phyloP scores from a whole-genome alignment of 2,797 vertebrate genomes.

The Neomorphus geoffroyi region DNA sequence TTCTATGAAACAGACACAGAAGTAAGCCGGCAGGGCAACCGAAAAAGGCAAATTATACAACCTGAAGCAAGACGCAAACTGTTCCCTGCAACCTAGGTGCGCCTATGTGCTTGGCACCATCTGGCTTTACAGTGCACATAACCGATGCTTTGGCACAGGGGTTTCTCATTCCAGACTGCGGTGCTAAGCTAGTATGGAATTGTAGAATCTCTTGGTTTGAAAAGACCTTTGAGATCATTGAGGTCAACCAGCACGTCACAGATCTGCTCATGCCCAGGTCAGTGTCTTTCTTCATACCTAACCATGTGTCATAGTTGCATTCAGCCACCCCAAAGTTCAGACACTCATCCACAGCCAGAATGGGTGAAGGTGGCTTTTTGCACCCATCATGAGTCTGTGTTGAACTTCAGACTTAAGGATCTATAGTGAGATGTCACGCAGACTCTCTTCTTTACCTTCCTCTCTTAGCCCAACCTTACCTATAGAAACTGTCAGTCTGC shows the following conservation, averaged over 20 bases:
- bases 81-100: not conserved
- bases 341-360: not conserved
- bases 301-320: fast-evolving
- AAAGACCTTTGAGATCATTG: no score
- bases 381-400: fast-evolving
- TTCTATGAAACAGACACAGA: no score
- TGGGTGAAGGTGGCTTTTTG: not conserved
- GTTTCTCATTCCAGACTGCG: not conserved
- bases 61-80: not conserved
- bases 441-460: not conserved
- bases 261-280: not conserved
- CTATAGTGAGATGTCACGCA: fast-evolving
- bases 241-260: no score
- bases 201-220: no score
- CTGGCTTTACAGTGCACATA: not conserved
- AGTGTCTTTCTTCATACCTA: not conserved
- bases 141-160: not conserved
- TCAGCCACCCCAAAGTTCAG: not conserved
- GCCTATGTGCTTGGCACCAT: fast-evolving
- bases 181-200: no score
- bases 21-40: not conserved
- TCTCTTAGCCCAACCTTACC: not conserved
- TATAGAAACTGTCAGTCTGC: not conserved
- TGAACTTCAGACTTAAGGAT: not conserved
- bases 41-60: not conserved